Conservation (phyloP, 2,888 invertebrate genomes). For the Ptilodon capucinus region DNA sequence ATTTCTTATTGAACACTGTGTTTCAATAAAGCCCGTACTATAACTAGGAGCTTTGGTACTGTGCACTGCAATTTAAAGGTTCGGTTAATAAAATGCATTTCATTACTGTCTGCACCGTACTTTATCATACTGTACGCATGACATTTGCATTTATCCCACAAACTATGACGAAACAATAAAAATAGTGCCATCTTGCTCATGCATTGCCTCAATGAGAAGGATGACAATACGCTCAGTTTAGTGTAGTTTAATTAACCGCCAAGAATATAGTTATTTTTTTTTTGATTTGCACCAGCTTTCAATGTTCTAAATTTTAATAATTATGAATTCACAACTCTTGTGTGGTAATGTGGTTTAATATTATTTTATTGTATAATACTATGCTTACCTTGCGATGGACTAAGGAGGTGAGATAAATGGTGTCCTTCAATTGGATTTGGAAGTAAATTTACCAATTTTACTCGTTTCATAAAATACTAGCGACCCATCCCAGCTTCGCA, state of each 20-base stretch:
- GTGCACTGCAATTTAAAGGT: conserved; percentile 8
- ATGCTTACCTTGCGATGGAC: conserved; percentile 49
- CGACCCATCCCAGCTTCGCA: too few species aligned
- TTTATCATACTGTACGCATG: conserved; percentile 2
- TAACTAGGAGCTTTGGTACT: conserved; percentile 13
- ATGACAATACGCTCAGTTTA: too few species aligned
- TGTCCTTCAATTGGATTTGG: background rate
- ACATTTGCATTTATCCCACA: too few species aligned
- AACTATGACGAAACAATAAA: too few species aligned
- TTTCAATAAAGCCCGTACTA: too few species aligned
- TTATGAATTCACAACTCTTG: conserved; percentile 29
- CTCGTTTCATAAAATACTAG: too few species aligned
- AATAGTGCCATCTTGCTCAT: too few species aligned
- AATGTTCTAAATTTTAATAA: background rate
- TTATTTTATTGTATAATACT: conserved; percentile 40
- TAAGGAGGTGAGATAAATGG: conserved; percentile 61
- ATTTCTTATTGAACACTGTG: background rate
- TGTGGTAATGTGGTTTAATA: conserved; percentile 59
- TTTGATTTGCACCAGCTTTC: background rate
- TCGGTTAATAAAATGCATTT: background rate
- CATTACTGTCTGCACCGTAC: conserved; percentile 7
- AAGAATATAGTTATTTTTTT: too few species aligned
- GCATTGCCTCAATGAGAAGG: too few species aligned
- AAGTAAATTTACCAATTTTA: background rate
- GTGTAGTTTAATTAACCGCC: too few species aligned